Evolutionary conservation across 1,140 invertebrate species (phyloP).

Genomic region (Cydia splendana): DNA sequence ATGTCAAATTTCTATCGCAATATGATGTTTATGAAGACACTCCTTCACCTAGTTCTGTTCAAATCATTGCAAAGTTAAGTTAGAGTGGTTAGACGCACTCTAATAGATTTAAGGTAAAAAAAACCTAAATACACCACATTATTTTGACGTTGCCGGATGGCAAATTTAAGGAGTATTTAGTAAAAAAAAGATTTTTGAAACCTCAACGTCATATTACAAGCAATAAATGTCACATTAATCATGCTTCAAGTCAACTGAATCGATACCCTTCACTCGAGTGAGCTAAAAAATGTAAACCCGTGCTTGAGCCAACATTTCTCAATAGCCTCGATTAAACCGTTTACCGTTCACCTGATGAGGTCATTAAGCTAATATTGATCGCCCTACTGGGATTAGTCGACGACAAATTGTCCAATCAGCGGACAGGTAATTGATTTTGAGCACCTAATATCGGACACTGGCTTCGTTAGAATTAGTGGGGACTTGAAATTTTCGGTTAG

Average conservation of each 20-base stretch:
- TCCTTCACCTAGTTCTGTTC: no score
- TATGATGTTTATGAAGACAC: no score
- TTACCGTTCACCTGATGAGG: constrained; percentile 57
- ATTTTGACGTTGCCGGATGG: no score
- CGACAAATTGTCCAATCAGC: constrained; percentile 74
- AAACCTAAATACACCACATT: no score
- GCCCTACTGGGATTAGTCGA: constrained; percentile 56
- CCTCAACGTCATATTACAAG: not conserved
- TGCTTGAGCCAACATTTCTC: constrained; percentile 31
- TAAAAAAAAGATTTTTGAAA: not conserved
- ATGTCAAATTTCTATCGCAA: no score
- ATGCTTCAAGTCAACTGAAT: not conserved
- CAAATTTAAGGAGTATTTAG: not conserved
- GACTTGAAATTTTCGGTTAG: constrained; percentile 21
- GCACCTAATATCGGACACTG: constrained; percentile 45
- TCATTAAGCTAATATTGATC: constrained; percentile 71
- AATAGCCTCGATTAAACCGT: constrained; percentile 46
- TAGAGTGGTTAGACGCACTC: no score
- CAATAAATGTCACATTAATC: constrained; percentile 19
- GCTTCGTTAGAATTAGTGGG: constrained; percentile 41
- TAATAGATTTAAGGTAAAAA: no score
- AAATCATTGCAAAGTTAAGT: no score
- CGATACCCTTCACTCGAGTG: not conserved
- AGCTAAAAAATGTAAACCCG: constrained; percentile 14
- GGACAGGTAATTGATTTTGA: constrained; percentile 74